Evolutionary conservation across 2,113 vertebrate species (phyloP), one percentile per base, ranked within the genome.

Genomic region (Abramis brama): DNA sequence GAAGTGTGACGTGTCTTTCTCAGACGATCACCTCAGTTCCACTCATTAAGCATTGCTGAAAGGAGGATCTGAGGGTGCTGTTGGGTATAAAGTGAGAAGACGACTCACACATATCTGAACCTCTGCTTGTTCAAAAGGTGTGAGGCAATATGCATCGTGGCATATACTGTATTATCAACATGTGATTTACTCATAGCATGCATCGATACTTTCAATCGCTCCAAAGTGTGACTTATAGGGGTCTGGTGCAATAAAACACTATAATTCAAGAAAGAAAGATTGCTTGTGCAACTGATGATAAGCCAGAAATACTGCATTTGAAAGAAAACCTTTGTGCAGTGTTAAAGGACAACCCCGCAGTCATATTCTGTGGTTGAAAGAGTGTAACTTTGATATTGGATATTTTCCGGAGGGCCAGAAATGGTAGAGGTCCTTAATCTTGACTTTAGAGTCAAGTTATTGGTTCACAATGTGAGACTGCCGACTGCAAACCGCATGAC

Each of bases 311-410:
- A 11, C 27, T 71, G 33, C 27, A 57, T 55, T 33, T 57, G 21
- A 60, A 60, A 60, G 23, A 79, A 78, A 79, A 21, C 8, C 0
- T 64, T 47, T 64, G 59, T 64, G 36, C 23, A 4, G 59, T 45
- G 33, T 45, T 64, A 81, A 80, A 80, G 43, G 59, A 64, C 12
- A 55, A 30, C 27, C 50, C 50, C 6, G 74, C 7, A 17, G 25
- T 57, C 50, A 77, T 77, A 47, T 45, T 64, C n/a, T 27, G 13
- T 64, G 79, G 39, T 39, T 4, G 4, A 62, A 80, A 17, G 13
- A 36, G 59, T 80, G 39, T 43, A 64, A 66, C 39, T 81, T 79
- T 81, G 39, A 47, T 47, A 30, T 64, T 81, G 59, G 43, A 81
- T 66, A 47, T 81, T 27, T 66, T 81, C 39, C 2, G 0, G 59